Evolutionary conservation across 2,113 vertebrate species (phyloP).

Genomic region (Gallinago jamesoni): DNA sequence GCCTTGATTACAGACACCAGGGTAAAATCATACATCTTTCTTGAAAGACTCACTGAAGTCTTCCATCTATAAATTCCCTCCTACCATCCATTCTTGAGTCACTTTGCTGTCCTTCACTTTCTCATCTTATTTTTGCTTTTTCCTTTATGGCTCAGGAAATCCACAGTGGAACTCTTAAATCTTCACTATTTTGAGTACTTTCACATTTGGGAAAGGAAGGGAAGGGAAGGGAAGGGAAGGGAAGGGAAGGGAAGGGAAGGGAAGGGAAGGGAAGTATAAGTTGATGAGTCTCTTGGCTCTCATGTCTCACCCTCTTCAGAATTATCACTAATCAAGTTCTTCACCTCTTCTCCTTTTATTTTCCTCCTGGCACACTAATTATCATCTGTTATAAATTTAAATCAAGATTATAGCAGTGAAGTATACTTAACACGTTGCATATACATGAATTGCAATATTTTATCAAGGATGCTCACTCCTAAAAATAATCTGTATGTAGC

Average conservation of each 20-base stretch:
- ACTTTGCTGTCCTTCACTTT: not conserved
- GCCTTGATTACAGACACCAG: not conserved
- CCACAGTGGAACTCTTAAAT: not conserved
- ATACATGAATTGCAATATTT: conserved; percentile 48
- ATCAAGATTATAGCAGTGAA: conserved; percentile 48
- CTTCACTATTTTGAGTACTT: not conserved
- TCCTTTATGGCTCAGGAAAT: not conserved
- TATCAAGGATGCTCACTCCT: not conserved
- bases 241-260: not conserved
- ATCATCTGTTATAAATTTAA: conserved; percentile 57
- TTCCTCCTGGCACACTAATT: conserved; percentile 38
- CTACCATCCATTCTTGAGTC: not conserved
- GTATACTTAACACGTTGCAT: conserved; percentile 51
- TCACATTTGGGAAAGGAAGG: not conserved
- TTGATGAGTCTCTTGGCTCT: not conserved
- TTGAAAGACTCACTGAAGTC: not conserved
- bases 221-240: not conserved
- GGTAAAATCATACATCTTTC: not conserved
- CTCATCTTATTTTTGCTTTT: not conserved
- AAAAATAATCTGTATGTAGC: conserved; percentile 21
- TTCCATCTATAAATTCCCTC: not conserved
- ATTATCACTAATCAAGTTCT: conserved; percentile 49
- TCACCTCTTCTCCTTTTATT: conserved; percentile 29
- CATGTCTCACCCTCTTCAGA: conserved; percentile 13
- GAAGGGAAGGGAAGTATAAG: not conserved